phyloP scores from a whole-genome alignment of 2,888 invertebrate genomes.

The Leptopilina drosophilae region DNA sequence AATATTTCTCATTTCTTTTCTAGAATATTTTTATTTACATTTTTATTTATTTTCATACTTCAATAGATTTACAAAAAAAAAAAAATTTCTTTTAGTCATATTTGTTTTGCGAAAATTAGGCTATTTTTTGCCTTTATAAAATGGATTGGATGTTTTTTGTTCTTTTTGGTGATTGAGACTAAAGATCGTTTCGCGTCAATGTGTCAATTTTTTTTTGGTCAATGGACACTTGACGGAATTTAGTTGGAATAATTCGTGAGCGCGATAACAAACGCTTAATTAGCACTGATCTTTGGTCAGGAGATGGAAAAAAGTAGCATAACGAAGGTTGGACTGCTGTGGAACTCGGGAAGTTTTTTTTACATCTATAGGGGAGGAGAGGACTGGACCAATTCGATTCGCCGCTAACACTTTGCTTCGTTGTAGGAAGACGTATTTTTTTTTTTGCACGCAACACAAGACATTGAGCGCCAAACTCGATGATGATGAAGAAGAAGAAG shows the following conservation, averaged over 20 bases:
- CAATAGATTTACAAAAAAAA: too few species aligned
- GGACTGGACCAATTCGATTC: slow-evolving; percentile 62
- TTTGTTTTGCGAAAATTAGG: too few species aligned
- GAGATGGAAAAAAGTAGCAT: slow-evolving; percentile 42
- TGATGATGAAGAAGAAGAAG: slow-evolving; percentile 66
- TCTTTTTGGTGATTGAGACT: too few species aligned
- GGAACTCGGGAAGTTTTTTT: slow-evolving; percentile 48
- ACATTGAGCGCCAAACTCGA: slow-evolving; percentile 56
- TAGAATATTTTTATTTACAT: too few species aligned
- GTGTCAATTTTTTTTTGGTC: not conserved
- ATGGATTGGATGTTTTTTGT: too few species aligned
- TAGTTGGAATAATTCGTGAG: slow-evolving; percentile 43
- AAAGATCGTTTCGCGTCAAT: too few species aligned
- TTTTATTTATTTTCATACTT: too few species aligned
- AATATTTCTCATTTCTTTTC: too few species aligned
- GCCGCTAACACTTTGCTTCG: slow-evolving; percentile 63
- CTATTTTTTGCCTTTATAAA: too few species aligned
- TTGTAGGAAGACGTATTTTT: slow-evolving; percentile 57
- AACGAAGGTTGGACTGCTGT: slow-evolving; percentile 39
- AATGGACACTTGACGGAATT: slow-evolving; percentile 32
- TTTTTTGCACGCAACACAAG: slow-evolving; percentile 62
- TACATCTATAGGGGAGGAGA: slow-evolving; percentile 44
- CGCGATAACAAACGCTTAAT: slow-evolving; percentile 47
- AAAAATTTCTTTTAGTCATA: too few species aligned
- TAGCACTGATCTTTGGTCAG: slow-evolving; percentile 39